Percentiles rank a stretch among this genome's conserved stretches.
Conservation (phyloP, 2,113 vertebrate species). For the Mormyrus iriodes region DNA sequence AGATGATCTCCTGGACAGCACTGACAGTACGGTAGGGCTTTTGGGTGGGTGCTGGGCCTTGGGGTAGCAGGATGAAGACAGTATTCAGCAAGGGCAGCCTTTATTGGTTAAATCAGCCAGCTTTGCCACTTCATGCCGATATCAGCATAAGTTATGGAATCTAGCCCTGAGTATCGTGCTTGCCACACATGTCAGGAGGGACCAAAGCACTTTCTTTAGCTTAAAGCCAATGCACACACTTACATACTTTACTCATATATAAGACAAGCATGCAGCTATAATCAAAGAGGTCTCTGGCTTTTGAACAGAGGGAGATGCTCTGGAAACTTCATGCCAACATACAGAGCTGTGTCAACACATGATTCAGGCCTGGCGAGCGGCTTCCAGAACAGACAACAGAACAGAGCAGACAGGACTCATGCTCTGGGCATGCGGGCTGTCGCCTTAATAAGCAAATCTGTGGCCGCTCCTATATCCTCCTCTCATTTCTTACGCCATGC, state of each 20-base stretch:
- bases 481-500: neutral
- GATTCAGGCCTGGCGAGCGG: neutral
- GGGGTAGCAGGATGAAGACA: neutral
- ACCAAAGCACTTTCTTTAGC: neutral
- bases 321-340: neutral
- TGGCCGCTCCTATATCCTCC: neutral
- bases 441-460: neutral
- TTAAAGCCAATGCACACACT: neutral
- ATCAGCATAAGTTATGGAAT: neutral
- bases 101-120: neutral
- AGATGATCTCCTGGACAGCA: neutral
- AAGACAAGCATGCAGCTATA: neutral
- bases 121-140: neutral
- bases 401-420: neutral
- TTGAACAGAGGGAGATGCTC: neutral
- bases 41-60: neutral
- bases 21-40: neutral
- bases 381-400: neutral
- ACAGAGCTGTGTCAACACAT: neutral
- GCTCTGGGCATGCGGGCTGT: neutral
- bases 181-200: neutral
- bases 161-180: neutral
- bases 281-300: neutral
- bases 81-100: neutral
- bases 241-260: neutral